Percentiles rank a stretch among this genome's conserved stretches.
These are phyloP conservation scores for Eucidaris tribuloides DNA, from an alignment of 35 echinoderm and acorn worm species.

Conservation along the genomic window DNA sequence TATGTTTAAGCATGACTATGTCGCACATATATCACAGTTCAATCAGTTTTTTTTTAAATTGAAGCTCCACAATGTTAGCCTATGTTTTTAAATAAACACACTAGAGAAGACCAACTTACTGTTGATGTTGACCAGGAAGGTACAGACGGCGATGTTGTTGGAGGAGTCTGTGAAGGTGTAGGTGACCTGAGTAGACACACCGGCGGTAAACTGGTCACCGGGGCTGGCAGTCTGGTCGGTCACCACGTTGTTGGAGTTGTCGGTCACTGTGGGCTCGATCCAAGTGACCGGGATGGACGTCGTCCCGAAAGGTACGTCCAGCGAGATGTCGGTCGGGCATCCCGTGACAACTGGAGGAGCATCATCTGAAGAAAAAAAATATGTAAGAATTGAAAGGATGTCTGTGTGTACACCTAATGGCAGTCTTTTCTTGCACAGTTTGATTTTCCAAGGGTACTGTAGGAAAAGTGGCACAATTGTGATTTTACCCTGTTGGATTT, in stretches of 20 bases:
- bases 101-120: too few relatives aligned
- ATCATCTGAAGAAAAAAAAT: conserved; percentile 29
- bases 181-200: conserved; percentile 24
- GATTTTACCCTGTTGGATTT: too few relatives aligned
- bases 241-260: conserved; percentile 22
- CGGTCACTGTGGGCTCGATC: conserved; percentile 47
- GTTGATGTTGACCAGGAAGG: conserved; percentile 42
- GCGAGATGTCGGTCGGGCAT: conserved; percentile 19
- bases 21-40: too few relatives aligned
- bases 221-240: background rate
- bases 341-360: background rate
- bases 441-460: too few relatives aligned
- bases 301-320: conserved; percentile 18
- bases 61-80: too few relatives aligned
- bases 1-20: background rate
- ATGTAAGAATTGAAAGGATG: background rate
- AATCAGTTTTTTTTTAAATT: too few relatives aligned
- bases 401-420: background rate
- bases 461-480: too few relatives aligned
- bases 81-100: too few relatives aligned
- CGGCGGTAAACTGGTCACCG: conserved; percentile 33
- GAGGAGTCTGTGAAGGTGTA: conserved; percentile 53
- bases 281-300: conserved; percentile 34
- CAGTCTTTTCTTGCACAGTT: background rate
- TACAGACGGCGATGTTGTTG: conserved; percentile 27